Conservation (phyloP, 37 sponge, comb jelly and placozoan genomes). For the Bolinopsis microptera region DNA sequence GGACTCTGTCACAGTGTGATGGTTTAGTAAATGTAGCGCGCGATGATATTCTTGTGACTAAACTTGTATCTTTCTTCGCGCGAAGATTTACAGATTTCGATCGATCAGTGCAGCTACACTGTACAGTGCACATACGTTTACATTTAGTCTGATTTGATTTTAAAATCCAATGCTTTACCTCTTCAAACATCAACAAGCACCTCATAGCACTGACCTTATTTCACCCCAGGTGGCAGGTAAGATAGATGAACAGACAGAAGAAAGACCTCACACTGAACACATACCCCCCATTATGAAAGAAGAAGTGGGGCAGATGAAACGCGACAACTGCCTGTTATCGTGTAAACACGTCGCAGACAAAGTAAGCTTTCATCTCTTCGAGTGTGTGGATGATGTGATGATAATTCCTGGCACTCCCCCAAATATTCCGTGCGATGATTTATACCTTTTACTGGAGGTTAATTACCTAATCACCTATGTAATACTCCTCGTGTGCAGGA, state of each 20-base stretch:
- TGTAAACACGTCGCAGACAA: constrained; percentile 50
- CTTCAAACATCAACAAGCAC: no score
- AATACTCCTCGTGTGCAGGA: neutral
- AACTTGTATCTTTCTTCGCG: no score
- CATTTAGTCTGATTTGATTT: no score
- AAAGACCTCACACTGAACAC: constrained; percentile 4
- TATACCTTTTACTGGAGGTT: neutral
- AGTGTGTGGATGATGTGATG: neutral
- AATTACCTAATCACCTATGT: neutral
- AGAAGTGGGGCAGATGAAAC: neutral
- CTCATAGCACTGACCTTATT: no score
- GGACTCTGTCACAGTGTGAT: neutral
- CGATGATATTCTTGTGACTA: neutral
- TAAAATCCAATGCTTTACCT: no score
- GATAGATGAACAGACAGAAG: neutral
- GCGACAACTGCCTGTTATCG: neutral
- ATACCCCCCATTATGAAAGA: constrained; percentile 6
- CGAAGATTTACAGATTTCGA: no score
- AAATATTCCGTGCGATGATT: neutral
- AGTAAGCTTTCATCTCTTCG: neutral
- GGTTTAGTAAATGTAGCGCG: neutral
- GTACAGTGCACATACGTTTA: no score
- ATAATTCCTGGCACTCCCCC: neutral
- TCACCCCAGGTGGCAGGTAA: neutral
- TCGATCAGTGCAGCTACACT: no score